Evolutionary conservation across 1,140 invertebrate genomes (phyloP), one percentile per base, ranked within the genome.

Genomic region (Bactericera cockerelli): DNA sequence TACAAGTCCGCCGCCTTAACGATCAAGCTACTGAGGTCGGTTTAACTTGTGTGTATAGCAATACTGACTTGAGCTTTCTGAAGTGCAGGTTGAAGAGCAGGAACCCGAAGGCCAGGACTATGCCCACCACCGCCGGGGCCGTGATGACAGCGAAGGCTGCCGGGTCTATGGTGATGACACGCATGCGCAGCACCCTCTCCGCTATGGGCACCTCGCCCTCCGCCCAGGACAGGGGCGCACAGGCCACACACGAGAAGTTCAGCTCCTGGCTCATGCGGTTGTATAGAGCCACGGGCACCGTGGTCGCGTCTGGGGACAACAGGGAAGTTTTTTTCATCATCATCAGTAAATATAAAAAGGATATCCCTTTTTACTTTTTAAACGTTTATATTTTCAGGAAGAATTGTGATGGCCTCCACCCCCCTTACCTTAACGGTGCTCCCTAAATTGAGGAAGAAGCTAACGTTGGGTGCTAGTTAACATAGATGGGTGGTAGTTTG

Each of bases 11-110:
- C n/a, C n/a, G n/a, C n/a, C n/a, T n/a, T n/a, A n/a, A n/a, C n/a
- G n/a, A n/a, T n/a, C n/a, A n/a, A n/a, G n/a, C n/a, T n/a, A n/a
- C n/a, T n/a, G n/a, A n/a, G n/a, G n/a, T n/a, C n/a, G n/a, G n/a
- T n/a, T n/a, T n/a, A n/a, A n/a, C n/a, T n/a, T n/a, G n/a, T n/a
- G n/a, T n/a, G n/a, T n/a, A n/a, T n/a, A n/a, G n/a, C n/a, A n/a
- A n/a, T n/a, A 72, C 79, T 74, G 77, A 91, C 86, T 89, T 91
- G 67, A 87, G 77, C 67, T 84, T 83, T 59, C 89, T 77, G 71
- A 90, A 89, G 72, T 88, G 85, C 55, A 93, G 75, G 73, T 93
- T 94, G 70, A 93, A 92, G 31, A 79, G 80, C 21, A 94, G 74
- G 68, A 92, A 93, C 2, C 79, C 77, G 3, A 87, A 69, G 4